Percentiles rank a stretch among this genome's conserved stretches.
phyloP scores from a whole-genome alignment of 1,140 invertebrate genomes.

The Drosophila pectinifera region DNA sequence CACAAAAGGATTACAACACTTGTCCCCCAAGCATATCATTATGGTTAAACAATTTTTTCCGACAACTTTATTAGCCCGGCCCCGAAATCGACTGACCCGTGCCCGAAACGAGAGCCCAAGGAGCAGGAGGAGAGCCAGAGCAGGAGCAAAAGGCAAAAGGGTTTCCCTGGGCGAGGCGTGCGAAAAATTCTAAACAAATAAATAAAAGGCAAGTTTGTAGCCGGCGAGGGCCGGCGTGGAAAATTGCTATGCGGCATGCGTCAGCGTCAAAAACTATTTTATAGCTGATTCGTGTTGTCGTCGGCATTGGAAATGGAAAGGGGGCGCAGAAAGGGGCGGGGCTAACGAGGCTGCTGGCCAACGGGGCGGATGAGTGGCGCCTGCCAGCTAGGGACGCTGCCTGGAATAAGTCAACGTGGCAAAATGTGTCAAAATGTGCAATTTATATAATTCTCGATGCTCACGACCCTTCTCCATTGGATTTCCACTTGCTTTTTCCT shows the following conservation, averaged over 20 bases:
- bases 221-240: slow-evolving; percentile 36
- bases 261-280: slow-evolving; percentile 79
- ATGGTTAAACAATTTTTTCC: slow-evolving; percentile 79
- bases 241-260: slow-evolving; percentile 81
- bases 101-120: slow-evolving; percentile 1
- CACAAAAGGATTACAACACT: slow-evolving; percentile 82
- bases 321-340: slow-evolving; percentile 22
- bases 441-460: slow-evolving; percentile 79
- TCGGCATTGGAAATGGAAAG: slow-evolving; percentile 49
- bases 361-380: slow-evolving; percentile 21
- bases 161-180: slow-evolving; percentile 55
- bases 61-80: slow-evolving; percentile 79
- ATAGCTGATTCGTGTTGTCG: slow-evolving; percentile 79
- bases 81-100: slow-evolving; percentile 56
- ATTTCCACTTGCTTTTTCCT: not conserved
- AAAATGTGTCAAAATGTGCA: slow-evolving; percentile 83
- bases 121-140: not conserved
- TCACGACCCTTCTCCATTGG: slow-evolving; percentile 20
- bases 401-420: slow-evolving; percentile 78
- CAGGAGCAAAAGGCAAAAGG: slow-evolving; percentile 25
- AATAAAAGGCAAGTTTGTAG: slow-evolving; percentile 74
- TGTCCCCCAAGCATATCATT: slow-evolving; percentile 80
- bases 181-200: slow-evolving; percentile 81
- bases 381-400: not conserved
- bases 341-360: slow-evolving; percentile 61